Percentiles rank a stretch among this genome's conserved stretches.
Conservation (phyloP, 2,888 invertebrate genomes). For the Melieria crassipennis region DNA sequence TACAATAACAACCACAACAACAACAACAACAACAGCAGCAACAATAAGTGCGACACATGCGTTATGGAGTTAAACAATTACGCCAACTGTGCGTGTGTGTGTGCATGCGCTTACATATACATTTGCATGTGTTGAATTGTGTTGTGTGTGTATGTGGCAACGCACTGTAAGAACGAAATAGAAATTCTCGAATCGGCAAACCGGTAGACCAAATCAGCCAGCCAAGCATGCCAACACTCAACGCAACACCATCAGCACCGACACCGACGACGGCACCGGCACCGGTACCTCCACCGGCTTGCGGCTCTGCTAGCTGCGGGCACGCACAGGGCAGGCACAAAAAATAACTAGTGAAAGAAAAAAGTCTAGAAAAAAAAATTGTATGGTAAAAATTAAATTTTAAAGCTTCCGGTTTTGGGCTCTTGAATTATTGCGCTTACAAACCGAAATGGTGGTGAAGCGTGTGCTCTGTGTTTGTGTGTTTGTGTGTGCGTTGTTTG, state of each 20-base stretch:
- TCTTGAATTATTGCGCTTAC: too few species aligned
- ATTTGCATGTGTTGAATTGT: too few species aligned
- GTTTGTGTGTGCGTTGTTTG: too few species aligned
- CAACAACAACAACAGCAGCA: constrained; percentile 35
- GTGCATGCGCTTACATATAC: too few species aligned
- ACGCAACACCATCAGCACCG: neutral
- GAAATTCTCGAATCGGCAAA: constrained; percentile 6
- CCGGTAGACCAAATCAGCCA: constrained; percentile 35
- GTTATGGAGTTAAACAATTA: too few species aligned
- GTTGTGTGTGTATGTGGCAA: too few species aligned
- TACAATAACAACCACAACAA: constrained; percentile 24
- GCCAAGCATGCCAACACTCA: constrained; percentile 24
- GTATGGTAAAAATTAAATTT: constrained; percentile 1
- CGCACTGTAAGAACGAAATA: constrained; percentile 8
- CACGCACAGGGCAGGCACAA: constrained; percentile 6
- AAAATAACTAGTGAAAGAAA: neutral
- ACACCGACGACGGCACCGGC: too few species aligned
- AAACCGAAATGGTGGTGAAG: too few species aligned
- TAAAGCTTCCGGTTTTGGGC: constrained; percentile 25
- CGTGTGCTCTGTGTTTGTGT: too few species aligned
- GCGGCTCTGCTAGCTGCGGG: neutral
- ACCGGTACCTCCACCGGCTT: too few species aligned
- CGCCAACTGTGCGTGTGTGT: too few species aligned
- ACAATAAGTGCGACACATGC: constrained; percentile 7
- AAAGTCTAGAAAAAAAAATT: too few species aligned